Evolutionary conservation across 2,113 vertebrate genomes (phyloP).

Genomic region (Neolamprologus toae): DNA sequence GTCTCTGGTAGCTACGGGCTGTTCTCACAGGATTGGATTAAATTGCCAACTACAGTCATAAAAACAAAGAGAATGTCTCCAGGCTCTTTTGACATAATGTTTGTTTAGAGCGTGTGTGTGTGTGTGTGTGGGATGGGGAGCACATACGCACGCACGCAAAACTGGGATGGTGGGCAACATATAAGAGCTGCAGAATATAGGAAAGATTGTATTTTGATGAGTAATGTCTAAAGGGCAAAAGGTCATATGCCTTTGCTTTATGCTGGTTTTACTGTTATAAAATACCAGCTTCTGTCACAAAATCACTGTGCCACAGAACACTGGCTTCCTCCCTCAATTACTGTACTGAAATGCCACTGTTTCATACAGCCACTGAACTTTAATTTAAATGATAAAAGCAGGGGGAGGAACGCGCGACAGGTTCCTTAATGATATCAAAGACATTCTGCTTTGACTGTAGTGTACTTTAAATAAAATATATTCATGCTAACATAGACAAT

Average conservation of each 20-base stretch:
- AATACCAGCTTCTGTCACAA: not conserved
- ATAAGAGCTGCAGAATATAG: not conserved
- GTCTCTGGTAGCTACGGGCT: slow-evolving; percentile 12
- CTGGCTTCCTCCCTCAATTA: not conserved
- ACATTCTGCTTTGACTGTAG: not conserved
- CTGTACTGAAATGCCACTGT: not conserved
- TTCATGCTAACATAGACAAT: not conserved
- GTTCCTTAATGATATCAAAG: not conserved
- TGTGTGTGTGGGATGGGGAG: not conserved
- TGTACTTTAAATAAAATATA: not conserved
- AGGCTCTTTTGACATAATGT: slow-evolving; percentile 9
- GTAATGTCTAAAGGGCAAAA: not conserved
- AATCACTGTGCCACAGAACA: not conserved
- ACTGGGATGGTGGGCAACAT: not conserved
- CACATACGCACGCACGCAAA: not conserved
- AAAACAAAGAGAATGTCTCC: slow-evolving; percentile 20
- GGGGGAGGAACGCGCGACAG: not conserved
- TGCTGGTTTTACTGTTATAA: not conserved
- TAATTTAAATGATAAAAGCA: not conserved
- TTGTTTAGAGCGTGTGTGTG: slow-evolving; percentile 1
- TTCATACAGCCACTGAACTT: not conserved
- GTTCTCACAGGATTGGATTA: slow-evolving; percentile 47
- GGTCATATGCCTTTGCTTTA: not conserved
- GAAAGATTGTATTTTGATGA: not conserved
- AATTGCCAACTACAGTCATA: slow-evolving; percentile 16